Conservation (phyloP, 2,797 vertebrate species). For the Mus spretus region DNA sequence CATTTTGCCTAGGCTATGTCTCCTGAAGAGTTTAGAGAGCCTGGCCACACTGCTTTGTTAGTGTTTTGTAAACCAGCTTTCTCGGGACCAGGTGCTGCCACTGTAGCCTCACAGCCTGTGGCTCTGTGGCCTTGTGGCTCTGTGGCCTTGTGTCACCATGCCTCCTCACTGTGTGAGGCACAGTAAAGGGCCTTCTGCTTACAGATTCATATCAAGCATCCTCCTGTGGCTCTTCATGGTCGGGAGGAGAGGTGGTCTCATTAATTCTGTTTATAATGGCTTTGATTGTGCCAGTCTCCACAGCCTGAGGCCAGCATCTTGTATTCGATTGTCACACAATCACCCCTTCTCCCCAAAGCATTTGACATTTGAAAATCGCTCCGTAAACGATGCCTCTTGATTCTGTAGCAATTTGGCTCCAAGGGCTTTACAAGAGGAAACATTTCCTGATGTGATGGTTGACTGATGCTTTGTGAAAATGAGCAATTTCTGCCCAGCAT, state of each 20-base stretch:
- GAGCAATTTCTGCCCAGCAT: neutral
- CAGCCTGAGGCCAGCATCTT: neutral
- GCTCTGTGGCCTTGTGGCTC: neutral
- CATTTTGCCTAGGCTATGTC: neutral
- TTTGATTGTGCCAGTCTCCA: neutral
- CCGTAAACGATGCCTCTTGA: constrained; percentile 23
- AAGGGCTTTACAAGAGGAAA: constrained; percentile 40
- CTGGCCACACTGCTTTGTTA: neutral
- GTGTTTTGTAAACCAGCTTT: neutral
- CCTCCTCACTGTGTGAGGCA: neutral
- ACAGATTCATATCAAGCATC: no score
- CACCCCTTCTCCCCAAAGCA: neutral
- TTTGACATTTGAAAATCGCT: constrained; percentile 54
- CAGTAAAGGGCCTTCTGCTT: neutral
- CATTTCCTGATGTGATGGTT: neutral
- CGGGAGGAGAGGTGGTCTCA: neutral
- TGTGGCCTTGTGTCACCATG: neutral
- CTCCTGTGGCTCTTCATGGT: neutral
- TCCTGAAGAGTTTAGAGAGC: neutral
- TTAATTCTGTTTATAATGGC: neutral
- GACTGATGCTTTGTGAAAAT: constrained; percentile 60
- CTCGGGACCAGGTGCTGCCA: neutral
- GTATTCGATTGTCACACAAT: neutral
- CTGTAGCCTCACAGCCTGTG: neutral
- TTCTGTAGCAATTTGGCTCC: constrained; percentile 27